Percentiles rank a stretch among this genome's conserved stretches.
These are phyloP conservation scores for Buphagus erythrorhynchus DNA, from an alignment of 2,797 vertebrate species.

Conservation along the genomic window DNA sequence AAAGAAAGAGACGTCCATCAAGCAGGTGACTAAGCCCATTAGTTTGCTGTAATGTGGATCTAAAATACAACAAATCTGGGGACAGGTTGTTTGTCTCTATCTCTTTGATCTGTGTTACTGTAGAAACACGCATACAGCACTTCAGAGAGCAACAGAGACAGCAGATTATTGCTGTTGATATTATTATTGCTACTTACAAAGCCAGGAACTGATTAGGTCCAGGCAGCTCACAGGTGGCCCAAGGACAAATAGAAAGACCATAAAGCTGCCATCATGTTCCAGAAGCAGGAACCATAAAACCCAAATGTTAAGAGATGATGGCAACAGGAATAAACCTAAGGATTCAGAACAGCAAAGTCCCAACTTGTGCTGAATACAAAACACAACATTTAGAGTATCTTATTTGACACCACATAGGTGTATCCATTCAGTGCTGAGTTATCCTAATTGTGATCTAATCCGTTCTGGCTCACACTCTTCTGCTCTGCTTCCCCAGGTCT, in stretches of 20 bases:
- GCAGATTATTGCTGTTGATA: background rate
- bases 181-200: background rate
- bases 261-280: background rate
- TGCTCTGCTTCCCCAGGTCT: background rate
- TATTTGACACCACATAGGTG: accelerated
- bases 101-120: background rate
- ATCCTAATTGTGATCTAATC: background rate
- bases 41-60: background rate
- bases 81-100: background rate
- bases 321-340: background rate
- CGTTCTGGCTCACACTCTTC: accelerated
- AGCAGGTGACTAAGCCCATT: background rate
- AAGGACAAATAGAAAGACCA: background rate
- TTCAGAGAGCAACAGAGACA: background rate
- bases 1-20: background rate
- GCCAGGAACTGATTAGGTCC: background rate
- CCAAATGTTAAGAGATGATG: background rate
- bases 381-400: background rate
- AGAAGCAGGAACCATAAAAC: background rate
- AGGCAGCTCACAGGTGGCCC: background rate
- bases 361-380: background rate
- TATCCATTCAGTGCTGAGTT: background rate
- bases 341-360: background rate
- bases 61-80: background rate
- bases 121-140: background rate